Evolutionary conservation across 2,888 invertebrate species (phyloP), one percentile per base, ranked within the genome.

Genomic region (Anticlea derivata): DNA sequence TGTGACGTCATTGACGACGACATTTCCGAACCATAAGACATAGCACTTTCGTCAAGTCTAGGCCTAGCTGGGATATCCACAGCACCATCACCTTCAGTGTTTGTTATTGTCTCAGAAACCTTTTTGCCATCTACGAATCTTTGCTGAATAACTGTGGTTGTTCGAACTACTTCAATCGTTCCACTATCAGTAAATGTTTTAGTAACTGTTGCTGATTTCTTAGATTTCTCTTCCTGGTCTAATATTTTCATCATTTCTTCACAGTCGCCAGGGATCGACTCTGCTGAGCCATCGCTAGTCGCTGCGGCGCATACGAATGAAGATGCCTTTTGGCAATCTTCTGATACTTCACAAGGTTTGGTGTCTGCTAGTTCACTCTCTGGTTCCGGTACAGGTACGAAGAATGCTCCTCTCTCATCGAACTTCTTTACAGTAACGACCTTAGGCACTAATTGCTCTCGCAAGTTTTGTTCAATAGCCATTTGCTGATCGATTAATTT

Each of bases 221-320:
- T 78, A 6, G 78, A 72, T 57, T 83, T 82, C 53, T 88, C 86
- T 91, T 83, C 94, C 90, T 75, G 92, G 68, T 78, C 92, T 73
- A 79, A 82, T 59, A 85, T 83, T 88, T 83, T 92, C 93, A 81
- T 93, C 93, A 73, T 92, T 85, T 79, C 92, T 83, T 74, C 94
- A 83, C 78, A 94, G 75, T 72, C 94, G 86, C 87, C 94, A 83
- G 90, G 88, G 50, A 90, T 88, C 0, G 91, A 91, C 65, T 91
- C 90, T 0, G 86, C 90, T 33, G 91, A 89, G 6, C 89, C 91
- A 39, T 88, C 89, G 55, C 87, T 89, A 1, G 87, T 83, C 23
- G 87, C 84, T n/a, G 86, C 81, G 33, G 87, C 88, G 39, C 91
- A 91, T 34, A 88, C 75, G 49, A 90, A 91, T 1, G 87, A 73